A percentile compares a stretch with the other conserved stretches of the same genome.
These are phyloP conservation scores for Petaurus breviceps DNA, from an alignment of 2,113 vertebrate species.

Conservation along the genomic window DNA sequence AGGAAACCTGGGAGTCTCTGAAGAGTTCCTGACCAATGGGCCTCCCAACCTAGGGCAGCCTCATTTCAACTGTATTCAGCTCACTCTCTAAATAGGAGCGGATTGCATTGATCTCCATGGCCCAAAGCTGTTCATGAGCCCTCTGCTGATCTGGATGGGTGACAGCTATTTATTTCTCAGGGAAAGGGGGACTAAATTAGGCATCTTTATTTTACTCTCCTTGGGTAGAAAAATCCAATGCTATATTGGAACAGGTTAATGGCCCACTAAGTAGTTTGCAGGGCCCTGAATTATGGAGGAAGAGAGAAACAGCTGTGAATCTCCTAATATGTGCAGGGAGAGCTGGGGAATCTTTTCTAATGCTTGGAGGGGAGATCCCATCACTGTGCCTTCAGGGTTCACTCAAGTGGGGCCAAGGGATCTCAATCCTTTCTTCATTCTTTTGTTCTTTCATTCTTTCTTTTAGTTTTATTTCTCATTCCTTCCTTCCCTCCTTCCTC, in stretches of 20 bases:
- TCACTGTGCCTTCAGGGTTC: conserved; percentile 16
- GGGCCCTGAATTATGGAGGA: conserved; percentile 55
- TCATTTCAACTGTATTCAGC: conserved; percentile 60
- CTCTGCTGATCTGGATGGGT: conserved; percentile 51
- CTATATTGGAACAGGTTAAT: conserved; percentile 63
- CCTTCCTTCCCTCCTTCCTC: not conserved
- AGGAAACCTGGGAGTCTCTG: conserved; percentile 61
- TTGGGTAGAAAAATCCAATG: conserved; percentile 62
- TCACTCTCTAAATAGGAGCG: conserved; percentile 48
- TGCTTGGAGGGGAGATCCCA: conserved; percentile 44
- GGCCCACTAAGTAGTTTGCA: conserved; percentile 61
- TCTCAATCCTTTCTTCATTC: not conserved
- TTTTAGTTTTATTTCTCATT: not conserved
- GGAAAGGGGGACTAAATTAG: conserved; percentile 68
- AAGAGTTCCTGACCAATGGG: conserved; percentile 59
- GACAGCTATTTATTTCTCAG: conserved; percentile 68
- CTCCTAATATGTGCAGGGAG: conserved; percentile 41
- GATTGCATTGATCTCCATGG: conserved; percentile 67
- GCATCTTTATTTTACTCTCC: conserved; percentile 67
- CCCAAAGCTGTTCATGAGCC: conserved; percentile 62
- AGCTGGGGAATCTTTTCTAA: conserved; percentile 52
- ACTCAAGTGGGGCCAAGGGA: conserved; percentile 16
- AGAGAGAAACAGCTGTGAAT: conserved; percentile 14
- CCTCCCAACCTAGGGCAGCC: conserved; percentile 62
- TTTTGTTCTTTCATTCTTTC: not conserved